These are phyloP conservation scores for Halictus ligatus DNA, from an alignment of 2,888 invertebrate species.

Conservation along the genomic window DNA sequence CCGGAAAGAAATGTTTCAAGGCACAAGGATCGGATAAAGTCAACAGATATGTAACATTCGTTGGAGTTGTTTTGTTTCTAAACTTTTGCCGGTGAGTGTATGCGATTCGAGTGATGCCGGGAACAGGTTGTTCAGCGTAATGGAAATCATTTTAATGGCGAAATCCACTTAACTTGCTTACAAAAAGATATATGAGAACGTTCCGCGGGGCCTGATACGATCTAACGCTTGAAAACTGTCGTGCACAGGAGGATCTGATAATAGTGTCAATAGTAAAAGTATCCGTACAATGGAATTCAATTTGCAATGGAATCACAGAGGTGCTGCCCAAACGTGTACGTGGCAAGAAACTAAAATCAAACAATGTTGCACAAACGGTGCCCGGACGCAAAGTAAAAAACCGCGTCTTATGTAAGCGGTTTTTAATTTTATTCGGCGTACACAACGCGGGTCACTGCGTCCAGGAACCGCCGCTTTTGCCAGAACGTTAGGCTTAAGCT, in stretches of 20 bases:
- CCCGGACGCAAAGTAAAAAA: constrained; percentile 30
- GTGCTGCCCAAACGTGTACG: not conserved
- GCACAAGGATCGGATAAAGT: not conserved
- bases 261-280: constrained; percentile 8
- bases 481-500: constrained; percentile 1
- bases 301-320: not conserved
- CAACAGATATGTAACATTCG: not conserved
- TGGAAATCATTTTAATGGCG: constrained; percentile 8
- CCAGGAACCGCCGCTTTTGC: constrained; percentile 32
- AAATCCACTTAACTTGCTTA: not conserved
- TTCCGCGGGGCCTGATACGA: not conserved
- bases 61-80: not conserved
- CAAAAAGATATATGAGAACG: constrained; percentile 4
- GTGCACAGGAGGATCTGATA: constrained; percentile 13
- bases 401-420: constrained; percentile 38
- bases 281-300: constrained; percentile 7
- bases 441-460: constrained; percentile 44
- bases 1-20: not conserved
- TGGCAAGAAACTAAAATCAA: constrained; percentile 29
- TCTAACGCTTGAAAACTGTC: constrained; percentile 7
- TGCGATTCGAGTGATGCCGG: not conserved
- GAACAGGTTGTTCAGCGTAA: constrained; percentile 8
- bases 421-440: constrained; percentile 11
- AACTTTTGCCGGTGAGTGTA: constrained; percentile 3
- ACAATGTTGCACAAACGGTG: constrained; percentile 29